Conservation (phyloP, 2,888 invertebrate genomes). For the Neoaliturus tenellus region DNA sequence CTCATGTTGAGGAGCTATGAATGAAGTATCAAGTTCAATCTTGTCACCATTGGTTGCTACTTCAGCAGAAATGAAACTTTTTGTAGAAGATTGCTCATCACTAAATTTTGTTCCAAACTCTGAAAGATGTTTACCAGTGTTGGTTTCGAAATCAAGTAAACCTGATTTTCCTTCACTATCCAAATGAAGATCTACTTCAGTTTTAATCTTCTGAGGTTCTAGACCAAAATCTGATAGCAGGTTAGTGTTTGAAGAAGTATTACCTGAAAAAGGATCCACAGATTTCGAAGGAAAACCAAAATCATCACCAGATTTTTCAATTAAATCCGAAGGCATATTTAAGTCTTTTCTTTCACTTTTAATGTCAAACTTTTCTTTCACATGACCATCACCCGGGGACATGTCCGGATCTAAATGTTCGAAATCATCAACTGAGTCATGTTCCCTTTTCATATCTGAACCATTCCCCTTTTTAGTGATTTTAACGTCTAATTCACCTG, state of each 20-base stretch:
- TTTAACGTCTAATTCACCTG: constrained; percentile 47
- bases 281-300: constrained; percentile 6
- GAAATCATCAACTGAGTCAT: constrained; percentile 84
- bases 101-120: background rate
- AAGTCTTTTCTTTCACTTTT: background rate
- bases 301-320: background rate
- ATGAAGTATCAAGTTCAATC: background rate
- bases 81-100: background rate
- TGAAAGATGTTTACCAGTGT: background rate
- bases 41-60: background rate
- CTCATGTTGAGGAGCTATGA: background rate
- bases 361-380: background rate
- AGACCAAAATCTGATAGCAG: background rate
- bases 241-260: constrained; percentile 12
- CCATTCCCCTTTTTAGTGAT: background rate
- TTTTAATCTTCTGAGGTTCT: background rate
- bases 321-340: constrained; percentile 1
- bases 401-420: constrained; percentile 79
- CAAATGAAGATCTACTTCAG: constrained; percentile 6
- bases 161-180: constrained; percentile 11
- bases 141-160: constrained; percentile 3
- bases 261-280: background rate
- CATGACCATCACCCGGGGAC: constrained; percentile 53
- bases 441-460: constrained; percentile 74
- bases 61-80: constrained; percentile 42